Conservation (phyloP, 2,888 invertebrate species). For the Callimorpha dominula region DNA sequence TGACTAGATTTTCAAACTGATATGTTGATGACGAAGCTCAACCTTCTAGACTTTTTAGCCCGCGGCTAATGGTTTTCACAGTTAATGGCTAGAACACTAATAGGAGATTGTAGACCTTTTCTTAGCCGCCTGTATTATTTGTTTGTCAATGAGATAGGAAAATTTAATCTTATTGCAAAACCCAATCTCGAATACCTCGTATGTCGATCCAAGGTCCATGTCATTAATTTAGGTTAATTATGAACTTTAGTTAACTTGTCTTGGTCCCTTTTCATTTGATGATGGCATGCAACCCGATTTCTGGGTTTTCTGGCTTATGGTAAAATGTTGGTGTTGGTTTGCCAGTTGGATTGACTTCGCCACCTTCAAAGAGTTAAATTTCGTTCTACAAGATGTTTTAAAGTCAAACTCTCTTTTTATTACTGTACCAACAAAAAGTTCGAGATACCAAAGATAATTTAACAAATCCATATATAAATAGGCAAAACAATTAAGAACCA, state of each 20-base stretch:
- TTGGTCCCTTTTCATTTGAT: too few relatives aligned
- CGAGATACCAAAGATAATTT: too few relatives aligned
- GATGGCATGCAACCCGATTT: not conserved
- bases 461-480: too few relatives aligned
- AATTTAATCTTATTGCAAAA: too few relatives aligned
- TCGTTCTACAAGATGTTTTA: not conserved
- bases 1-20: not conserved
- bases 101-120: not conserved
- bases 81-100: not conserved
- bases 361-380: not conserved
- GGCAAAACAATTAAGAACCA: too few relatives aligned
- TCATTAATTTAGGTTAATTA: too few relatives aligned
- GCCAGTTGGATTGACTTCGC: not conserved
- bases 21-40: not conserved
- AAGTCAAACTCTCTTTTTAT: not conserved
- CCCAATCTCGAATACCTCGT: too few relatives aligned
- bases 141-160: not conserved
- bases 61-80: not conserved
- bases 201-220: too few relatives aligned
- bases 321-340: too few relatives aligned
- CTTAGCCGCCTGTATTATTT: not conserved
- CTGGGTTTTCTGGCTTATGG: not conserved
- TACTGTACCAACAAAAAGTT: not conserved
- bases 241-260: too few relatives aligned
- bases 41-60: not conserved